These are phyloP conservation scores for Amphibalanus amphitrite DNA, from an alignment of 1,140 invertebrate genomes.

Conservation along the genomic window DNA sequence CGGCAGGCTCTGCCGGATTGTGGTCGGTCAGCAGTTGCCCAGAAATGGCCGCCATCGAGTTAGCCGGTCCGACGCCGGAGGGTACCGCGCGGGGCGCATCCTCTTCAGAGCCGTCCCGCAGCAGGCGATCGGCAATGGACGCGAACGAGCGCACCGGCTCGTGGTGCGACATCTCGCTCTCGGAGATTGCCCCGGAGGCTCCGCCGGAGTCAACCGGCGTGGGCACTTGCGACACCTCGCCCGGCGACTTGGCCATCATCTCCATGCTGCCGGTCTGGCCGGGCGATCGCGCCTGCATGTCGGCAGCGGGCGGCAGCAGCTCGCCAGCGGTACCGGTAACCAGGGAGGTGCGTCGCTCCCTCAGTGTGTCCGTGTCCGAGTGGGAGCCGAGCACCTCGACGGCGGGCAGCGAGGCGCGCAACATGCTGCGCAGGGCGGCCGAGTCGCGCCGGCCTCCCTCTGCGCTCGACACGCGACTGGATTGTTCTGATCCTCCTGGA, in stretches of 20 bases:
- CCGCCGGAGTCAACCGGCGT: no score
- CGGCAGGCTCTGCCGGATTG: neutral
- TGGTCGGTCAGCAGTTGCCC: neutral
- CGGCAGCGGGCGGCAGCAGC: neutral
- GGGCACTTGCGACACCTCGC: neutral
- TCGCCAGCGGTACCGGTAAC: neutral
- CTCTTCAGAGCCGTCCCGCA: neutral
- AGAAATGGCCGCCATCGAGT: neutral
- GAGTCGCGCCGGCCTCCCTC: no score
- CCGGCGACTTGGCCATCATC: neutral
- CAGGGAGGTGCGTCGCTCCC: neutral
- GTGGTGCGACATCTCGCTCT: neutral
- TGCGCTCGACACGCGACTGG: neutral
- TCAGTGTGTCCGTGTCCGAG: neutral
- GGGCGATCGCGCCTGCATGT: neutral
- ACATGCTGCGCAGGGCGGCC: neutral
- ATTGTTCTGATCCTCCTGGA: no score
- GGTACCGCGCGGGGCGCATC: neutral
- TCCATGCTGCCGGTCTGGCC: neutral
- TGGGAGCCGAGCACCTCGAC: neutral
- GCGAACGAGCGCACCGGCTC: neutral
- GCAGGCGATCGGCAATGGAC: neutral
- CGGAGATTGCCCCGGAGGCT: neutral
- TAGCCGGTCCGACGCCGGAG: neutral
- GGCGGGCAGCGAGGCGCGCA: neutral